Percentiles rank a stretch among this genome's conserved stretches.
Evolutionary conservation across 2,888 invertebrate species (phyloP).

Genomic region (Augiades crinisus): DNA sequence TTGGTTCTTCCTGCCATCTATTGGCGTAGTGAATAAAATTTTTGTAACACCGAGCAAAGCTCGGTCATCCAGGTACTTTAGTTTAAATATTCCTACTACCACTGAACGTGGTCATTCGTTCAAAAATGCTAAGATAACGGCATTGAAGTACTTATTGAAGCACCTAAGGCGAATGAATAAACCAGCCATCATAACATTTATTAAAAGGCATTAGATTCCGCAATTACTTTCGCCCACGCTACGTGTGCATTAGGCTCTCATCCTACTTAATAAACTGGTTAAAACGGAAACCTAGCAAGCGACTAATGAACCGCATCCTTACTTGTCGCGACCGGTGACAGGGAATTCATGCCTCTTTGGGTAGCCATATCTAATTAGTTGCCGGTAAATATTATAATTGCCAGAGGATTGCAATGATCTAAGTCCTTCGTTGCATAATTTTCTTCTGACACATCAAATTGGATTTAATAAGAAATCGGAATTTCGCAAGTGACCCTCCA

Average conservation of each 20-base stretch:
- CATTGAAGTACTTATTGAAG: neutral
- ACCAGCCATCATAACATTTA: slow-evolving; percentile 7
- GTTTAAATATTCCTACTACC: too few relatives aligned
- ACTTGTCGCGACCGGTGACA: slow-evolving; percentile 49
- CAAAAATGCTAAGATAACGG: neutral
- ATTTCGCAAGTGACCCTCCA: too few relatives aligned
- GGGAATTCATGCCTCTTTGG: slow-evolving; percentile 36
- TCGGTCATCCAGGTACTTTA: too few relatives aligned
- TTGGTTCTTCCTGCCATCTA: too few relatives aligned
- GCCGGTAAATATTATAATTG: slow-evolving; percentile 24
- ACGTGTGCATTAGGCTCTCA: slow-evolving; percentile 22
- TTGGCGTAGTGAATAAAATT: too few relatives aligned
- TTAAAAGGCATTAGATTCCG: slow-evolving; percentile 17
- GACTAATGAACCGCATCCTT: slow-evolving; percentile 72
- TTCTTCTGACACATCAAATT: too few relatives aligned
- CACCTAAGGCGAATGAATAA: neutral
- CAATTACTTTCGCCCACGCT: slow-evolving; percentile 8
- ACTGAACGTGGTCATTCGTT: too few relatives aligned
- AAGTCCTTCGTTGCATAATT: neutral
- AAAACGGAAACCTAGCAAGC: slow-evolving; percentile 69
- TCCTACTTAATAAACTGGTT: slow-evolving; percentile 51
- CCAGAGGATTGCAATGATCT: slow-evolving; percentile 11
- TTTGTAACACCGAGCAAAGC: too few relatives aligned
- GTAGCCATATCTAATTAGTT: slow-evolving; percentile 29
- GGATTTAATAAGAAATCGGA: too few relatives aligned